These are phyloP conservation scores for Cephus nigrinus DNA, from an alignment of 2,888 invertebrate species.

Conservation along the genomic window DNA sequence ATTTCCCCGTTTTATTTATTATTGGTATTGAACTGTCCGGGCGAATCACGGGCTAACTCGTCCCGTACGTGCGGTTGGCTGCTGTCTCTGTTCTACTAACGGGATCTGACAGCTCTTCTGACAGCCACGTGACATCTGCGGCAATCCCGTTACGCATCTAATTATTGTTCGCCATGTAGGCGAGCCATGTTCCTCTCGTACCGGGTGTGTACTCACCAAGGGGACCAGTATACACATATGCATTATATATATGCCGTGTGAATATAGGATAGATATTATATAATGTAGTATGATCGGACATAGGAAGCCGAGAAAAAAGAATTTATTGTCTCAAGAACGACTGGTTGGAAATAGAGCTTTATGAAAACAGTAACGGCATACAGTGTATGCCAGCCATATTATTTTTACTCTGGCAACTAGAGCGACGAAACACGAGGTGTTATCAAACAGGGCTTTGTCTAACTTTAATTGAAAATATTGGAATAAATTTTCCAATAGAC, in stretches of 20 bases:
- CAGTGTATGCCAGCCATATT: slow-evolving; percentile 48
- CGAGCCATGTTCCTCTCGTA: slow-evolving; percentile 18
- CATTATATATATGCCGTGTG: not conserved
- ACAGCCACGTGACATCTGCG: slow-evolving; percentile 63
- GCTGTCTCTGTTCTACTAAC: slow-evolving; percentile 36
- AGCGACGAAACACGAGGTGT: slow-evolving; percentile 54
- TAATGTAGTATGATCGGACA: not conserved
- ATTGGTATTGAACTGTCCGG: slow-evolving; percentile 19
- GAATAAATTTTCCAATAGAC: slow-evolving; percentile 63
- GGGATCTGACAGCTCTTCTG: slow-evolving; percentile 61
- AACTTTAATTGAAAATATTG: slow-evolving; percentile 67
- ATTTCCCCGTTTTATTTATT: slow-evolving; percentile 15
- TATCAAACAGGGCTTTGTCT: slow-evolving; percentile 60
- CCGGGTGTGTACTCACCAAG: not conserved
- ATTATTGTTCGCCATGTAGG: slow-evolving; percentile 56
- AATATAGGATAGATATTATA: not conserved
- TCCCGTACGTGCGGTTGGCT: slow-evolving; percentile 20
- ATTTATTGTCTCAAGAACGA: not conserved
- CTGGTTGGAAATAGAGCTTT: not conserved
- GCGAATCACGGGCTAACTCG: slow-evolving; percentile 19
- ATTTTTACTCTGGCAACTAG: slow-evolving; percentile 58
- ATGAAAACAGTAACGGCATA: not conserved
- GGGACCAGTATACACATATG: not conserved
- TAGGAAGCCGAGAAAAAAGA: not conserved
- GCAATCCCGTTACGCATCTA: slow-evolving; percentile 60